These are phyloP conservation scores for Drosophila setifemur DNA, from an alignment of 1,140 invertebrate species.

Conservation along the genomic window DNA sequence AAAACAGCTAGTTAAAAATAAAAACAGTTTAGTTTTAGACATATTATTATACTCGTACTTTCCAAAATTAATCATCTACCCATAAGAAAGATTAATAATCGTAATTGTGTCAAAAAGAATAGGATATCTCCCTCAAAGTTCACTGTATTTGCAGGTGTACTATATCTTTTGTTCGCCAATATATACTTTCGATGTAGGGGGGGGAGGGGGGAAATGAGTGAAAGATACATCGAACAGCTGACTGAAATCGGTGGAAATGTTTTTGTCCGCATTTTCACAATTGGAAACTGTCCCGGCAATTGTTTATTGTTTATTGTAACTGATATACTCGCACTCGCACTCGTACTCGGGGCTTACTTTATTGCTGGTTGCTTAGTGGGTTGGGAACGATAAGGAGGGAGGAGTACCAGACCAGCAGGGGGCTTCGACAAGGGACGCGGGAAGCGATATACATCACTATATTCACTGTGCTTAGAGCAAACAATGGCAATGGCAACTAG, in stretches of 20 bases:
- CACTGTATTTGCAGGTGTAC: no score
- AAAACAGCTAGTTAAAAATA: no score
- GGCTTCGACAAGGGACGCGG: neutral
- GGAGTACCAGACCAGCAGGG: neutral
- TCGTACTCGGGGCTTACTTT: neutral
- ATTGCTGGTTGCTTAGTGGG: neutral
- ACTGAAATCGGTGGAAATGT: slow-evolving; percentile 7
- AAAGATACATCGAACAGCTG: no score
- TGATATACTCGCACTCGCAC: slow-evolving; percentile 16
- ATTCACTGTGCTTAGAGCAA: slow-evolving; percentile 13
- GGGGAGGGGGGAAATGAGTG: no score
- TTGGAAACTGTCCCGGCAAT: slow-evolving; percentile 21
- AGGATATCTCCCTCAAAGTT: no score
- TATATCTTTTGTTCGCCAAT: no score
- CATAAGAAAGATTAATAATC: no score
- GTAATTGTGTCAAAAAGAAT: no score
- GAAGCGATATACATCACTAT: neutral
- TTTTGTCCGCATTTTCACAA: slow-evolving; percentile 4
- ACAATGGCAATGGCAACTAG: slow-evolving; percentile 29
- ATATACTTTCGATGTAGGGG: no score
- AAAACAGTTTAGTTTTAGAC: no score
- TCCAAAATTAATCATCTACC: no score
- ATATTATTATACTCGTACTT: no score
- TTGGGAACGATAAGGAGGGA: neutral
- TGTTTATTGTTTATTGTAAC: slow-evolving; percentile 42